Evolutionary conservation across 2,888 invertebrate species (phyloP).

Genomic region (Campoplex nolae): DNA sequence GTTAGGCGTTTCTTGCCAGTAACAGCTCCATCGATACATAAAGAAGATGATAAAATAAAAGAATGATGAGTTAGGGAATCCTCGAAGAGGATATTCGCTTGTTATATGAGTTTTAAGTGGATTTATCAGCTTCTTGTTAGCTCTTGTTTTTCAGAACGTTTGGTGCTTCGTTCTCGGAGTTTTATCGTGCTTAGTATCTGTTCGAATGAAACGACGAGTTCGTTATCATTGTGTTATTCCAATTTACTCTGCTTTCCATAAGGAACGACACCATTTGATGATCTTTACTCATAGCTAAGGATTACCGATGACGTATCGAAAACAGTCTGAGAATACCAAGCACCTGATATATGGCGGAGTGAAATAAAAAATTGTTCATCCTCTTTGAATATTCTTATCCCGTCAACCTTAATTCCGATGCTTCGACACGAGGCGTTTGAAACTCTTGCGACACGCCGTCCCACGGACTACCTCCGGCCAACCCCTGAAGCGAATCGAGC

Average conservation of each 20-base stretch:
- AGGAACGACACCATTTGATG: background rate
- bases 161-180: background rate
- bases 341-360: constrained; percentile 3
- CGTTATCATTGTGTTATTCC: background rate
- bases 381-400: constrained; percentile 38
- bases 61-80: constrained; percentile 16
- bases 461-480: constrained; percentile 9
- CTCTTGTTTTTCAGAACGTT: constrained; percentile 15
- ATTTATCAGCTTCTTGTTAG: constrained; percentile 33
- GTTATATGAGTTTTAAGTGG: constrained; percentile 33
- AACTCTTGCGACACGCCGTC: constrained; percentile 31
- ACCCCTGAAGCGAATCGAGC: constrained; percentile 19
- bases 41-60: constrained; percentile 58
- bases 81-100: constrained; percentile 21
- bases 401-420: constrained; percentile 55
- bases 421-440: constrained; percentile 32
- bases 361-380: constrained; percentile 14
- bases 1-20: constrained; percentile 8
- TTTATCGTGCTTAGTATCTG: background rate
- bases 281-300: background rate
- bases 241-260: background rate
- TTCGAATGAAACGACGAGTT: background rate
- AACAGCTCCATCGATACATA: constrained; percentile 14
- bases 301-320: background rate
- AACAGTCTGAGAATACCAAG: background rate